Evolutionary conservation across 2,113 vertebrate genomes (phyloP), one percentile per base, ranked within the genome.

Genomic region (Sisor rabdophorus): DNA sequence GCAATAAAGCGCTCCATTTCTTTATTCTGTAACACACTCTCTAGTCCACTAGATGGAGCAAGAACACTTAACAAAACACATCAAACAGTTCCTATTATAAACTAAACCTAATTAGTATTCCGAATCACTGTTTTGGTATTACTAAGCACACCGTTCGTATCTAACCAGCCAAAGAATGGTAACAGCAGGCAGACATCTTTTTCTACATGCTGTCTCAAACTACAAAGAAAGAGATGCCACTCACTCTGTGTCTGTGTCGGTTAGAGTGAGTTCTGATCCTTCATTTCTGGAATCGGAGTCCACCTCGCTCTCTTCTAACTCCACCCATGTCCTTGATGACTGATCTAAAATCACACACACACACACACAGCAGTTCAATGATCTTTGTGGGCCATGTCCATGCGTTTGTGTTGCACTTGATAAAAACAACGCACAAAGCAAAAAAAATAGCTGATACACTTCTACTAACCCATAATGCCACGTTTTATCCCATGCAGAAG

Each of bases 191-290:
- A 40, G n/a, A n/a, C 19, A 55, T 50, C 13, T 7, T 76, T 56
- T 58, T 22, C 44, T 22, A 47, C 17, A 15, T 52, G 55, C 16
- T 48, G 55, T 78, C 36, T 71, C 26, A n/a, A 71, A 61, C 71
- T 58, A 72, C 5, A 19, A 60, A n/a, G 15, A 13, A n/a, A 19
- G 22, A 67, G 22, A 11, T n/a, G 20, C 17, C 12, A 90, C 90
- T 91, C 71, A 92, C 90, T 91, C 89, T 0, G 87, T 87, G 83
- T 91, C 90, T 0, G 88, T 90, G 85, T 91, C 89, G 0, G 89
- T 91, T 79, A 88, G 79, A 1, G 87, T 89, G 69, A 90, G 89
- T 17, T 91, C 90, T 1, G 90, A 73, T 32, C 61, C 70, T 73
- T 72, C 77, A 12, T 75, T 79, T 60, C 78, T 75, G 36, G 73